Evolutionary conservation across 1,140 invertebrate species (phyloP), one percentile per base, ranked within the genome.

Genomic region (Leptinotarsa defecta): DNA sequence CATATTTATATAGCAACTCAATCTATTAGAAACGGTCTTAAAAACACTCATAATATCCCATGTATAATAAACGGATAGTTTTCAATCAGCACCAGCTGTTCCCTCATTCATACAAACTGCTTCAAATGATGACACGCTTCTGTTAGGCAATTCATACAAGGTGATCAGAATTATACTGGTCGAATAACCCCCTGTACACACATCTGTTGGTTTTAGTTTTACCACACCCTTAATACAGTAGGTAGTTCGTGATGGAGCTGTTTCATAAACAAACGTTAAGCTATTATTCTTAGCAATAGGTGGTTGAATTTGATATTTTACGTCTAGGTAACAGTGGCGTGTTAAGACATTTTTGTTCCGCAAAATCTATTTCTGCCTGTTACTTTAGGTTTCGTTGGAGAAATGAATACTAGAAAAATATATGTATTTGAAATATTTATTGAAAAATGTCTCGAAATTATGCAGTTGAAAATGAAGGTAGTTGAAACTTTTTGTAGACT

Each of bases 51-150:
- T 11, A 43, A 43, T 43, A 8, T 43, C 34, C 34, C 34, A 43
- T 0, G 34, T 43, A 43, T 43, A 43, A 43, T 43, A 43, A 43
- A 43, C 34, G 34, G 34, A 43, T 43, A 43, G 34, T 43, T 43
- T 43, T 43, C 34, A 2, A 43, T 43, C 15, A 57, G 15, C 52
- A 3, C 4, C 52, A 57, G 52, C 52, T 57, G 52, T 57, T 57
- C 52, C n/a, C 52, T 19, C 52, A 57, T 57, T 57, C 52, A 17
- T 57, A 57, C 52, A 57, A 57, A 57, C 52, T n/a, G 52, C 13
- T 57, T 57, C 52, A 57, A 57, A 57, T 57, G 13, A 57, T 57
- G 52, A 57, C 52, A 57, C 52, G 17, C 52, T 57, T 57, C 52
- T 57, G 52, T 57, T 57, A 57, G 1, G 15, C 52, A 57, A 57